Base-by-base conservation (phyloP, 1,140 invertebrate species). In the Caenorhabditis brenneri region DNA sequence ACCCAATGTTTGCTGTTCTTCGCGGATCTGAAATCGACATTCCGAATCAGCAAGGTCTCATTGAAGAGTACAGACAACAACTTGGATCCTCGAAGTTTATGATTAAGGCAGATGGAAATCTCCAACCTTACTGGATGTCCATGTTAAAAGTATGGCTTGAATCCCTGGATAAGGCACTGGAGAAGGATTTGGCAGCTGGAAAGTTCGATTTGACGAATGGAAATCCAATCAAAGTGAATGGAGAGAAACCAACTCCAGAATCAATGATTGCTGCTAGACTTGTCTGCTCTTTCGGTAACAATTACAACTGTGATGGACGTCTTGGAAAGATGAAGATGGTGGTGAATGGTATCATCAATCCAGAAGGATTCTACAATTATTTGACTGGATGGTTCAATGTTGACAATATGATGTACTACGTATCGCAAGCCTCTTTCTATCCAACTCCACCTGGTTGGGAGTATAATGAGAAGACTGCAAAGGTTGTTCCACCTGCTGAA, bases 341-440 rank as follows among this genome's bases (percentile, higher is more conserved):
- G 0, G 94, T 93, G 10, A 94, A 97, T n/a, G 96, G 96, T 15
- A 95, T 97, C 85, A 98, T 99, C 82, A 97, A 98, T 92, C 94
- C 95, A 0, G 95, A 95, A 88, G 96, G 96, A 0, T 99, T 99
- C 92, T 99, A 99, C 91, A 98, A 98, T 91, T 99, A 99, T 91
- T 91, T 99, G 39, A 97, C 96, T 19, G 97, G 96, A 0, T 99
- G 97, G 97, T 90, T 86, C 74, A 84, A 88, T 60, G 83, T 90
- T 6, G 97, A 99, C 91, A 95, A 95, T 10, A 93, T 98, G 82
- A 96, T 96, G 9, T 99, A 98, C 91, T 95, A 95, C 58, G 95
- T 96, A 1, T 96, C 96, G 0, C 93, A 93, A 92, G 92, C 91
- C 4, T 88, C 90, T 29, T 89, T 92, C 69, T 89, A 86, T 83